Percentiles rank a stretch among this genome's conserved stretches.
phyloP scores from a whole-genome alignment of 2,888 invertebrate species.

The Nephrotoma flavescens region DNA sequence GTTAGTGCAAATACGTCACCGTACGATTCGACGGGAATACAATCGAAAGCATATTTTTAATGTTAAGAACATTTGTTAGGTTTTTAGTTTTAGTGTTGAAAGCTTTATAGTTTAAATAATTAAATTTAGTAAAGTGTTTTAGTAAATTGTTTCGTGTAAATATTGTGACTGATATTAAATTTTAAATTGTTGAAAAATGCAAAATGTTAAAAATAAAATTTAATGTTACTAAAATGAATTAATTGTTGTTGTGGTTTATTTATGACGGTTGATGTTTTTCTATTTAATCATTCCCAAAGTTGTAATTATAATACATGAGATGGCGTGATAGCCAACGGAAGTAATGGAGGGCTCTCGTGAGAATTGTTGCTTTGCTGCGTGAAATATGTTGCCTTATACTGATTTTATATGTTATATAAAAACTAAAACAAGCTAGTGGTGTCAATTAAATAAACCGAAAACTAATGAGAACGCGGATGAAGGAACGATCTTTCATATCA shows the following conservation, averaged over 20 bases:
- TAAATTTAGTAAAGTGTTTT: neutral
- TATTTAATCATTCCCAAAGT: too few relatives aligned
- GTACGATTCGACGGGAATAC: neutral
- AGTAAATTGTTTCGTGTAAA: neutral
- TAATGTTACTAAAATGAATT: neutral
- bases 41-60: neutral
- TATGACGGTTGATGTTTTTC: too few relatives aligned
- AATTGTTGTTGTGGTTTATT: neutral
- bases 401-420: too few relatives aligned
- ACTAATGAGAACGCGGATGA: too few relatives aligned
- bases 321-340: too few relatives aligned
- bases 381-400: too few relatives aligned
- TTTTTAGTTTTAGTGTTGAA: neutral
- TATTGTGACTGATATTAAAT: constrained; percentile 3
- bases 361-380: too few relatives aligned
- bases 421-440: too few relatives aligned
- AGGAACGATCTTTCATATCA: too few relatives aligned
- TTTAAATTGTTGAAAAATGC: constrained; percentile 3
- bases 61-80: neutral
- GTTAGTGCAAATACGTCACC: neutral
- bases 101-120: neutral
- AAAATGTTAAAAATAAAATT: neutral
- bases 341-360: too few relatives aligned
- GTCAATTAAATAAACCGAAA: too few relatives aligned
- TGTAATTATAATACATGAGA: too few relatives aligned